Evolutionary conservation across 2,888 invertebrate genomes (phyloP).

Genomic region (Eledone cirrhosa): DNA sequence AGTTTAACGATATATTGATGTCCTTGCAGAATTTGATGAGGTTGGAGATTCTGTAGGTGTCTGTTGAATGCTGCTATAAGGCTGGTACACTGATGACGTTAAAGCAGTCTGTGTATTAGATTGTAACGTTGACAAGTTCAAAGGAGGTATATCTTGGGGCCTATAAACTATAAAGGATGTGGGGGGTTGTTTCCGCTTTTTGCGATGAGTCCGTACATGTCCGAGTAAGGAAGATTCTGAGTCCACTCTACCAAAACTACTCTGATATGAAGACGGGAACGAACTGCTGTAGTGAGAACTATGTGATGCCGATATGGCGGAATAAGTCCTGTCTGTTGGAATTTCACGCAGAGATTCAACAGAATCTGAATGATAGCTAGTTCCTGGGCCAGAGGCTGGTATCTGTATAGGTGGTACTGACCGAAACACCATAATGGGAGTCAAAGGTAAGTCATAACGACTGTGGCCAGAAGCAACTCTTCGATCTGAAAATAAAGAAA

Average conservation of each 20-base stretch:
- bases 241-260: slow-evolving; percentile 2
- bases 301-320: background rate
- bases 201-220: slow-evolving; percentile 16
- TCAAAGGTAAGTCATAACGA: slow-evolving; percentile 22
- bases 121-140: slow-evolving; percentile 52
- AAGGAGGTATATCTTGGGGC: slow-evolving; percentile 49
- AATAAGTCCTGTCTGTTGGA: slow-evolving; percentile 29
- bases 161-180: slow-evolving; percentile 24
- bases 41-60: slow-evolving; percentile 52
- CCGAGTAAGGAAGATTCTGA: slow-evolving; percentile 17
- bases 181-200: slow-evolving; percentile 18
- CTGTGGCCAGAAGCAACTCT: slow-evolving; percentile 9
- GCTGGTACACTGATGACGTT: slow-evolving; percentile 42
- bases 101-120: slow-evolving; percentile 50
- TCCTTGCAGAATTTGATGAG: slow-evolving; percentile 35
- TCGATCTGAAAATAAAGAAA: slow-evolving; percentile 9
- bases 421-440: slow-evolving; percentile 7
- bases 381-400: slow-evolving; percentile 17
- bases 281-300: slow-evolving; percentile 23
- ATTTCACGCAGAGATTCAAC: slow-evolving; percentile 52
- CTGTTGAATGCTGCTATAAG: slow-evolving; percentile 46
- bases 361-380: slow-evolving; percentile 51
- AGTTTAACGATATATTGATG: slow-evolving; percentile 16
- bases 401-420: slow-evolving; percentile 24
- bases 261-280: slow-evolving; percentile 18